Conservation (phyloP, 2,797 vertebrate species). For the Oreortyx pictus region DNA sequence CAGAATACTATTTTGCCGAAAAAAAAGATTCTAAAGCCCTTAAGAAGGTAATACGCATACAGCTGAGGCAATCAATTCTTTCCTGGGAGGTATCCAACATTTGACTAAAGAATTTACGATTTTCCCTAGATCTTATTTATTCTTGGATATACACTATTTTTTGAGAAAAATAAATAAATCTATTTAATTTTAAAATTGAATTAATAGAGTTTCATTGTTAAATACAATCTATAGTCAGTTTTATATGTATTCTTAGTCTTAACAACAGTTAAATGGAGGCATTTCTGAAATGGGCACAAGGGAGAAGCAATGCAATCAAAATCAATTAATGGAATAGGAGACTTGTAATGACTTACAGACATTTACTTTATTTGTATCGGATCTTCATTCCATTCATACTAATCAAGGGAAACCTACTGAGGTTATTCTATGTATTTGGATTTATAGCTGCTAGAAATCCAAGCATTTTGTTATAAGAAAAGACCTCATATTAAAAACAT, state of each 20-base stretch:
- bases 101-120: neutral
- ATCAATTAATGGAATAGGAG: neutral
- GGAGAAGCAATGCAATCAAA: neutral
- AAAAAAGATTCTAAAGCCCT: neutral
- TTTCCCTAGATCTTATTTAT: neutral
- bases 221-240: neutral
- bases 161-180: neutral
- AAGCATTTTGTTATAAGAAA: neutral
- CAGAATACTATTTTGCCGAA: neutral
- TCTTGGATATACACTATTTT: neutral
- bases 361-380: neutral
- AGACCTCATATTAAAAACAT: neutral
- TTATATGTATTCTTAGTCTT: neutral
- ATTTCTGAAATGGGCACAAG: neutral
- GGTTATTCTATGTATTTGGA: no score
- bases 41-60: neutral
- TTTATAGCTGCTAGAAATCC: neutral
- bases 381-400: neutral
- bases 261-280: neutral
- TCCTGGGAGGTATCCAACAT: neutral
- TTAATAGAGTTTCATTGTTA: fast-evolving
- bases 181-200: neutral
- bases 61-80: neutral
- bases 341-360: neutral
- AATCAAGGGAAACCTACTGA: neutral